Evolutionary conservation across 2,113 vertebrate genomes (phyloP).

Genomic region (Notarius lentiginosus): DNA sequence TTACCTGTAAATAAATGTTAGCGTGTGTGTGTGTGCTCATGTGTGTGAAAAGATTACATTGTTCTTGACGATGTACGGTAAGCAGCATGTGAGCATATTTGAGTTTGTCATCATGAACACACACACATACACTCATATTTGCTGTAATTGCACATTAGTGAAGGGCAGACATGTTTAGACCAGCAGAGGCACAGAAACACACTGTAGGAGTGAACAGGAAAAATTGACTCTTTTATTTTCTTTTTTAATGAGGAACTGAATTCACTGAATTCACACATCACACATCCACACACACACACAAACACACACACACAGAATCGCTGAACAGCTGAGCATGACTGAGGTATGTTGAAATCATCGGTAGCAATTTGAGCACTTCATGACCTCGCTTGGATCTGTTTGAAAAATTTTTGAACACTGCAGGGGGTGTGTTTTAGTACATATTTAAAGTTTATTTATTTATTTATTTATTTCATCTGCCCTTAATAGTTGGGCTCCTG

Average conservation of each 20-base stretch:
- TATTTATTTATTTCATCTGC: neutral
- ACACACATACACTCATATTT: neutral
- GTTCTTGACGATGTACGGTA: constrained; percentile 1
- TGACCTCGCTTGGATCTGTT: neutral
- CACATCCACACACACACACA: neutral
- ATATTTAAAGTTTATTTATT: neutral
- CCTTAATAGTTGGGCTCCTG: neutral
- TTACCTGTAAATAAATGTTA: constrained; percentile 19
- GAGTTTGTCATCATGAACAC: neutral
- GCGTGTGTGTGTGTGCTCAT: neutral
- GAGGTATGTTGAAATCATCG: neutral
- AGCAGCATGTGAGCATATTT: neutral
- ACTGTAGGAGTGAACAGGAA: neutral
- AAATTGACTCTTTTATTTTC: neutral
- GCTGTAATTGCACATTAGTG: neutral
- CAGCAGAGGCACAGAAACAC: neutral
- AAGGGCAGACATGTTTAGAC: neutral
- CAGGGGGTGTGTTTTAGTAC: neutral
- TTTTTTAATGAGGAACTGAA: neutral
- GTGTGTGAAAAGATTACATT: constrained; percentile 1
- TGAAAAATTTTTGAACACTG: neutral
- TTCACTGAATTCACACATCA: neutral
- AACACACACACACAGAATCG: neutral
- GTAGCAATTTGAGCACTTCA: neutral
- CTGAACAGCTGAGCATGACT: constrained; percentile 14